Percentiles rank a stretch among this genome's conserved stretches.
These are phyloP conservation scores for Machimus atricapillus DNA, from an alignment of 2,888 invertebrate species.

Conservation along the genomic window DNA sequence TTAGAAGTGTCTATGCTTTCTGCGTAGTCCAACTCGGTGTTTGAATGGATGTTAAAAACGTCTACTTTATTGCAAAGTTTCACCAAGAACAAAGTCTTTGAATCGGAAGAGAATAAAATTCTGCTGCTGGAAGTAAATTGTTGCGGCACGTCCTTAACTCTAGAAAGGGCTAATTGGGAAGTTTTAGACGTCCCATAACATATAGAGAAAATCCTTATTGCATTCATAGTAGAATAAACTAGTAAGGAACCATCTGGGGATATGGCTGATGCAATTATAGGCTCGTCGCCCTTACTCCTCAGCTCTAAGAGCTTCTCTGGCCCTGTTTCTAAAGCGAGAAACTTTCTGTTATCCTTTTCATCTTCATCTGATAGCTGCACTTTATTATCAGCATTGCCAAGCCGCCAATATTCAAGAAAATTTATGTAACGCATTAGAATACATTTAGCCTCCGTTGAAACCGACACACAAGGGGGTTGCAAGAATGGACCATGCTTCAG, in stretches of 20 bases:
- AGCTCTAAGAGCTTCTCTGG: slow-evolving; percentile 76
- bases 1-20: slow-evolving; percentile 59
- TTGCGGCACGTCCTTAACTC: slow-evolving; percentile 58
- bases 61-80: slow-evolving; percentile 60
- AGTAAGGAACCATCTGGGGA: slow-evolving; percentile 76
- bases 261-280: slow-evolving; percentile 74
- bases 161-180: slow-evolving; percentile 51
- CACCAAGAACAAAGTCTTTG: slow-evolving; percentile 61
- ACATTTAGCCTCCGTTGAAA: slow-evolving; percentile 66
- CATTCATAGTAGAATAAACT: slow-evolving; percentile 74
- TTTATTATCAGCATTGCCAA: slow-evolving; percentile 61
- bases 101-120: slow-evolving; percentile 61
- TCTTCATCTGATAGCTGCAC: slow-evolving; percentile 46
- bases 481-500: slow-evolving; percentile 75
- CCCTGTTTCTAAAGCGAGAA: slow-evolving; percentile 56
- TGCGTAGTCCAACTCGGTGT: slow-evolving; percentile 55
- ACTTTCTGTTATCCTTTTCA: slow-evolving; percentile 48
- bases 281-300: slow-evolving; percentile 70
- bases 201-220: slow-evolving; percentile 67
- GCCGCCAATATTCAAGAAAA: slow-evolving; percentile 71
- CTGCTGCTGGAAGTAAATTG: slow-evolving; percentile 58
- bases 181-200: neutral
- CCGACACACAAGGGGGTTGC: slow-evolving; percentile 66
- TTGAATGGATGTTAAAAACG: slow-evolving; percentile 59
- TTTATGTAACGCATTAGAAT: slow-evolving; percentile 69